These are phyloP conservation scores for Caranx melampygus DNA, from an alignment of 2,113 vertebrate genomes.

Conservation along the genomic window DNA sequence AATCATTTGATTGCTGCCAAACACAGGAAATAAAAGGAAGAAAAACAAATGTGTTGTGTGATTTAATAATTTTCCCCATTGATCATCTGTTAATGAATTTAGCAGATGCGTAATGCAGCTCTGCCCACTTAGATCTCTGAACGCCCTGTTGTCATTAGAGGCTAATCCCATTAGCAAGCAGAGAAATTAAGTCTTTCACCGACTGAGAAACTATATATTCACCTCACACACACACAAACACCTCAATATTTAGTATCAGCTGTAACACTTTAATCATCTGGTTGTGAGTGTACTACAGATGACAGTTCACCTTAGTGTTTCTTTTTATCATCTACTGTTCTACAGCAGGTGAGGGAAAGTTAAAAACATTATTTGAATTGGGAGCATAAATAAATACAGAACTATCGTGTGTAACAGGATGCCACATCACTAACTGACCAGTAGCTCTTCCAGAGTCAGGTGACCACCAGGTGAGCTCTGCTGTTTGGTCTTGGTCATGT, in stretches of 20 bases:
- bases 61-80: neutral
- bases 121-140: neutral
- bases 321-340: no score
- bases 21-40: neutral
- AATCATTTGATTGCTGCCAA: neutral
- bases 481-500: no score
- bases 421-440: no score
- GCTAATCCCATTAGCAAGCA: constrained; percentile 1
- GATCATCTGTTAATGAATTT: neutral
- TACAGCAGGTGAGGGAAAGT: no score
- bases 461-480: no score
- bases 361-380: no score
- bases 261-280: neutral
- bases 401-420: no score
- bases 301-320: neutral
- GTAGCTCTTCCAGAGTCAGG: no score
- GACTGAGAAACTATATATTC: neutral
- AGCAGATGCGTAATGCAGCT: neutral
- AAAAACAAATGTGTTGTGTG: neutral
- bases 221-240: no score
- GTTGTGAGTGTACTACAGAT: neutral
- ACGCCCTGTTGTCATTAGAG: neutral
- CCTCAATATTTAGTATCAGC: neutral
- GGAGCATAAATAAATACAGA: no score
- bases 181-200: neutral